Evolutionary conservation across 2,113 vertebrate genomes (phyloP).

Genomic region (Aegithalos caudatus): DNA sequence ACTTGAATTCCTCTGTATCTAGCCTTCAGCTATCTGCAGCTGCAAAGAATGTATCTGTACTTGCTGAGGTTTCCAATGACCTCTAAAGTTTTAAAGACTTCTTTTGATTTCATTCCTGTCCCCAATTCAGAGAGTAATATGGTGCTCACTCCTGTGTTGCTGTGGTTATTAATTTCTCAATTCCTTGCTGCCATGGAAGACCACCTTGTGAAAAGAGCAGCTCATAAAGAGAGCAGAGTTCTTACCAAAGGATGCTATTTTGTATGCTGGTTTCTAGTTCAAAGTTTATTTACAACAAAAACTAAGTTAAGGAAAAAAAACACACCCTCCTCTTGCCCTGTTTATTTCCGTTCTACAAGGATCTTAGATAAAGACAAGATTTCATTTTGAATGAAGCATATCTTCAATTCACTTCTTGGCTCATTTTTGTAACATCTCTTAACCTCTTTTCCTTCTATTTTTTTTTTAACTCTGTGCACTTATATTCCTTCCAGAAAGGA

Average conservation of each 20-base stretch:
- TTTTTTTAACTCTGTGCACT: background rate
- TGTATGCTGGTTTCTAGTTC: background rate
- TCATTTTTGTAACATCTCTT: background rate
- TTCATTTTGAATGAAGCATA: accelerated
- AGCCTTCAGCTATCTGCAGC: background rate
- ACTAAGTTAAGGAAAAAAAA: background rate
- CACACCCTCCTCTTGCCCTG: background rate
- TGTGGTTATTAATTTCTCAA: background rate
- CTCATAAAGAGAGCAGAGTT: background rate
- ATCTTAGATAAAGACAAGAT: background rate
- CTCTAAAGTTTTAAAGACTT: background rate
- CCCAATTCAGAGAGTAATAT: background rate
- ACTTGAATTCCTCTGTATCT: background rate
- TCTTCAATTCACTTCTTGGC: background rate
- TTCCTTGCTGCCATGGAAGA: background rate
- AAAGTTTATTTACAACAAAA: background rate
- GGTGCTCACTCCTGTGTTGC: background rate
- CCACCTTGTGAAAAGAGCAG: background rate
- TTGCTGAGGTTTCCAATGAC: background rate
- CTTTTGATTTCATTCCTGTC: background rate
- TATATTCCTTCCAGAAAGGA: background rate
- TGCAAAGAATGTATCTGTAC: accelerated
- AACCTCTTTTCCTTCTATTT: background rate
- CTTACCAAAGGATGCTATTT: background rate
- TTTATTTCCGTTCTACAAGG: background rate